Percentiles rank a stretch among this genome's conserved stretches.
phyloP scores from a whole-genome alignment of 53 echinoderm and acorn worm genomes.

The Astropecten irregularis region DNA sequence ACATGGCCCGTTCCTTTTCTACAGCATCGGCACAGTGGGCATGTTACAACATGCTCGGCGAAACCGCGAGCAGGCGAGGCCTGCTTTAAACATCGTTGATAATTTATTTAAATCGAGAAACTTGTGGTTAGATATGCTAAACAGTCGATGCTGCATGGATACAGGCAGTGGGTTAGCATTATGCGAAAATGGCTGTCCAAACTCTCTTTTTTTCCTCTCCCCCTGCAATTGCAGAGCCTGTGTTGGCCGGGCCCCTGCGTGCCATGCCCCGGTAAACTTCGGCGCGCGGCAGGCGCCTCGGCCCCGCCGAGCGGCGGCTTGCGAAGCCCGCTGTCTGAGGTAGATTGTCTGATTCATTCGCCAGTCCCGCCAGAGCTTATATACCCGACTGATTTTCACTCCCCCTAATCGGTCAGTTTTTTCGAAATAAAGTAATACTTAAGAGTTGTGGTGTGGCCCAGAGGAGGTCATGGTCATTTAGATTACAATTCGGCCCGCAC shows the following conservation, averaged over 20 bases:
- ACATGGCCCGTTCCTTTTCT: too few relatives aligned
- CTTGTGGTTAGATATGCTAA: constrained; percentile 24
- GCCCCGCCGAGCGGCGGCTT: background rate
- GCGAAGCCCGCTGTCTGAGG: constrained; percentile 12
- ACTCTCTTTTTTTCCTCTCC: background rate
- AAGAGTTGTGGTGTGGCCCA: background rate
- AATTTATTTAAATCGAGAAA: constrained; percentile 46
- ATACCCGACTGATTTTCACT: background rate
- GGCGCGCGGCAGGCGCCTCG: constrained; percentile 7
- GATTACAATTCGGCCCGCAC: background rate
- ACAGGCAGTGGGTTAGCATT: background rate
- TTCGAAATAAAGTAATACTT: background rate
- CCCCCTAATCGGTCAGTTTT: background rate
- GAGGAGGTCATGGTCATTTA: constrained; percentile 27
- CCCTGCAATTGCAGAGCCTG: background rate
- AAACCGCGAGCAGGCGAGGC: background rate
- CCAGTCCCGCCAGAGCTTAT: background rate
- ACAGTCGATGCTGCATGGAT: background rate
- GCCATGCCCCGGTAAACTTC: background rate
- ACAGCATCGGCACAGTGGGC: too few relatives aligned
- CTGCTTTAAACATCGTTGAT: constrained; percentile 11
- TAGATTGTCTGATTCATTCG: constrained; percentile 35
- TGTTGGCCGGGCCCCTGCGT: background rate
- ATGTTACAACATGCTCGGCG: constrained; percentile 33
- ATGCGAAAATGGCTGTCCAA: background rate